phyloP scores from a whole-genome alignment of 2,113 vertebrate species.

The Micronisus gabar region DNA sequence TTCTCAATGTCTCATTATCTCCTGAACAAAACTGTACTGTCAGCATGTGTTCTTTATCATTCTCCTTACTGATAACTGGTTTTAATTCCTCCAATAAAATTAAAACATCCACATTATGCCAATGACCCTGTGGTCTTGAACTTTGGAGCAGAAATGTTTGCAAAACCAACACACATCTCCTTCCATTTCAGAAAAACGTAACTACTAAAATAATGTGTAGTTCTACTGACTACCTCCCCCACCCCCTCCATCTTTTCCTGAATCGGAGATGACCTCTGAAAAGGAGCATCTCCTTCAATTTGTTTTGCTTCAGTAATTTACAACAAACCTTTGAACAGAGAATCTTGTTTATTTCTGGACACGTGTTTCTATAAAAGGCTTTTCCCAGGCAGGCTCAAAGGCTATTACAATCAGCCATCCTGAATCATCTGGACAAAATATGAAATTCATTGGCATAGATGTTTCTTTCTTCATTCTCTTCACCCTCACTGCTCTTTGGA shows the following conservation, averaged over 20 bases:
- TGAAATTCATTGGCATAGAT: neutral
- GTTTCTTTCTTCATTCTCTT: neutral
- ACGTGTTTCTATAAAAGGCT: neutral
- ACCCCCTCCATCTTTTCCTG: neutral
- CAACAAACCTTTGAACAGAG: slow-evolving; percentile 52
- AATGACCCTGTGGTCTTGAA: neutral
- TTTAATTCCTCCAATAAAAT: neutral
- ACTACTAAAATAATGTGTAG: neutral
- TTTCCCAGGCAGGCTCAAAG: neutral
- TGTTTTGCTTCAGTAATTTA: neutral
- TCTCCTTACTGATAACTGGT: neutral
- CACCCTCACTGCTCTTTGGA: neutral
- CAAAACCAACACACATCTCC: neutral
- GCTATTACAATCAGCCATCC: neutral
- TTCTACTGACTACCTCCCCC: neutral
- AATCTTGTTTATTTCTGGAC: neutral
- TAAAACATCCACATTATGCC: neutral
- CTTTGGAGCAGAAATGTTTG: slow-evolving; percentile 10
- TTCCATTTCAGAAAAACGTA: neutral
- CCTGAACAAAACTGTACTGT: neutral
- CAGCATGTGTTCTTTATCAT: neutral
- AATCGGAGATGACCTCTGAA: neutral
- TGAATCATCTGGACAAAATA: neutral
- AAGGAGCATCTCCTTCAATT: neutral
- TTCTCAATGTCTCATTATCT: neutral